These are phyloP conservation scores for Drosophila lowei DNA, from an alignment of 1,140 invertebrate genomes.

Conservation along the genomic window DNA sequence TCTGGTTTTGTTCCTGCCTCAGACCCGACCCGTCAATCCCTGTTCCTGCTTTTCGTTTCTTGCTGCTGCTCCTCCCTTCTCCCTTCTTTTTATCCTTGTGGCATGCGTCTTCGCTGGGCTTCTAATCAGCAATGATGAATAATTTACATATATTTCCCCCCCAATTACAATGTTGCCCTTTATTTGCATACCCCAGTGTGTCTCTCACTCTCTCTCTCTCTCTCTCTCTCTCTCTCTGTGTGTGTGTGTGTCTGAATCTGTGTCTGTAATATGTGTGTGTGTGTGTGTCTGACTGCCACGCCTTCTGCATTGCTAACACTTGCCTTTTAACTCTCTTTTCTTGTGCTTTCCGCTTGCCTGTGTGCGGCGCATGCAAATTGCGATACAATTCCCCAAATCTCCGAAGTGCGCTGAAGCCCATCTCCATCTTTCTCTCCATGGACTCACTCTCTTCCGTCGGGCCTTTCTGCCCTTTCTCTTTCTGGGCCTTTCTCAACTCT, in stretches of 20 bases:
- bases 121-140: conserved; percentile 83
- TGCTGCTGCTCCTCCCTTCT: conserved; percentile 8
- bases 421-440: no score
- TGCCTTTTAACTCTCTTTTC: conserved; percentile 45
- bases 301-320: conserved; percentile 48
- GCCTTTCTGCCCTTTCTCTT: background rate
- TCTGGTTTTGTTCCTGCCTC: background rate
- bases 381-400: conserved; percentile 79
- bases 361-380: conserved; percentile 73
- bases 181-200: conserved; percentile 68
- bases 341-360: conserved; percentile 12
- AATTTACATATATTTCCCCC: conserved; percentile 81
- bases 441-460: background rate
- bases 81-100: conserved; percentile 16
- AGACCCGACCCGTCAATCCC: background rate
- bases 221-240: background rate
- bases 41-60: background rate
- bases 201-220: no score
- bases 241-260: conserved; percentile 3
- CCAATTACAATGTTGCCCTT: conserved; percentile 81
- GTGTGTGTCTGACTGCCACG: conserved; percentile 20
- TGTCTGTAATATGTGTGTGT: conserved; percentile 2
- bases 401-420: conserved; percentile 44
- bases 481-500: conserved; percentile 9
- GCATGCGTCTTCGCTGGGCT: conserved; percentile 51